Conservation (phyloP, 2,113 vertebrate genomes). For the Platycercus adscitus region DNA sequence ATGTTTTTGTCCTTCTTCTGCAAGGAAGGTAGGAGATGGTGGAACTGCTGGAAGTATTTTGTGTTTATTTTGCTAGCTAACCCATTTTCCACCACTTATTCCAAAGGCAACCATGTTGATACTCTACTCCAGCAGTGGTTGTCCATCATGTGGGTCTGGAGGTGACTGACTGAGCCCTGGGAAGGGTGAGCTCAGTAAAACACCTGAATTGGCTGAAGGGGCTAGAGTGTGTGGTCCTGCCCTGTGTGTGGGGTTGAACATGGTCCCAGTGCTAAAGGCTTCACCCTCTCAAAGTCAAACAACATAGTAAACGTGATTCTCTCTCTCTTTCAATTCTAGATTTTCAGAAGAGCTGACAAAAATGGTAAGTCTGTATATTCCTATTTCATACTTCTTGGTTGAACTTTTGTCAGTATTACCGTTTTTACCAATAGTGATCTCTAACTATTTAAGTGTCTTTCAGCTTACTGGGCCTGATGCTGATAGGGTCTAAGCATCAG, state of each 20-base stretch:
- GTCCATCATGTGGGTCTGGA: not conserved
- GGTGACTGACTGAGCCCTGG: not conserved
- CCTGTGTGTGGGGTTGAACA: accelerated
- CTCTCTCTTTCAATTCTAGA: conserved; percentile 69
- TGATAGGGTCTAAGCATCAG: not conserved
- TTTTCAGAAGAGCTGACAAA: conserved; percentile 83
- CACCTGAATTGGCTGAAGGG: not conserved
- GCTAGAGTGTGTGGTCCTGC: not conserved
- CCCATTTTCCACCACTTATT: not conserved
- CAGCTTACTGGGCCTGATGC: not conserved
- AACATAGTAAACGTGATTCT: not conserved
- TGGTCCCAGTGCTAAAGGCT: not conserved
- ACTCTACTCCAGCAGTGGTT: accelerated
- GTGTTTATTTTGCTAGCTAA: not conserved
- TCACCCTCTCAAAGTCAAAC: not conserved
- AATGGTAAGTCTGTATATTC: conserved; percentile 74
- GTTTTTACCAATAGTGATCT: not conserved
- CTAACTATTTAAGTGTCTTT: not conserved
- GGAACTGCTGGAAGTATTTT: not conserved
- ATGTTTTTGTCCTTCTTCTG: not conserved
- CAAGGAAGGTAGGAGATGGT: not conserved
- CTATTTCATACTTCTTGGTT: not conserved
- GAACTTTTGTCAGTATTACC: not conserved
- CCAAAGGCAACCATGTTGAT: not conserved
- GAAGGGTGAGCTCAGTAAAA: not conserved